phyloP scores from a whole-genome alignment of 2,113 vertebrate genomes.

The Numenius arquata region DNA sequence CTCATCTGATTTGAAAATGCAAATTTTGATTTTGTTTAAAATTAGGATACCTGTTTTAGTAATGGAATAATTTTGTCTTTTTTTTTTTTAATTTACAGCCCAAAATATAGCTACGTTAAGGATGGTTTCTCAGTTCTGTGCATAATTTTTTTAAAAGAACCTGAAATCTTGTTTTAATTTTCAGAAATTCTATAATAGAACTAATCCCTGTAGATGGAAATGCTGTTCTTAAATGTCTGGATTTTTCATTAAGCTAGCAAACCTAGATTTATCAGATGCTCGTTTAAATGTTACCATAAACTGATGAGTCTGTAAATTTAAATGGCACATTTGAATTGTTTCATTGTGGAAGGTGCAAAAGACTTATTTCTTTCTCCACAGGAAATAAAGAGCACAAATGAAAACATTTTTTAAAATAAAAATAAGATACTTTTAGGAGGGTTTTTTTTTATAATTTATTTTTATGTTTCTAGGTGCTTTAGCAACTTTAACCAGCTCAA shows the following conservation, averaged over 20 bases:
- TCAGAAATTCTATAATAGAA: neutral
- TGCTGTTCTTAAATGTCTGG: neutral
- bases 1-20: neutral
- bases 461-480: neutral
- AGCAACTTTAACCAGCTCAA: neutral
- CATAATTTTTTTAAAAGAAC: neutral
- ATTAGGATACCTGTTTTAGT: neutral
- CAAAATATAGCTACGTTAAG: neutral
- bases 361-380: fast-evolving
- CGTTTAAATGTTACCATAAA: neutral
- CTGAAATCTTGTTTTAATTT: neutral
- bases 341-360: neutral
- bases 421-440: neutral
- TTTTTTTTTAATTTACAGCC: neutral
- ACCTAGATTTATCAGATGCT: neutral
- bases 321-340: neutral
- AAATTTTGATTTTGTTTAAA: neutral
- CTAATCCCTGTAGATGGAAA: neutral
- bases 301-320: neutral
- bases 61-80: neutral
- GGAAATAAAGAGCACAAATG: neutral
- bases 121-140: neutral
- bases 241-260: neutral
- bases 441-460: neutral
- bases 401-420: neutral